Evolutionary conservation across 2,113 vertebrate species (phyloP).

Genomic region (Dasypus novemcinctus): DNA sequence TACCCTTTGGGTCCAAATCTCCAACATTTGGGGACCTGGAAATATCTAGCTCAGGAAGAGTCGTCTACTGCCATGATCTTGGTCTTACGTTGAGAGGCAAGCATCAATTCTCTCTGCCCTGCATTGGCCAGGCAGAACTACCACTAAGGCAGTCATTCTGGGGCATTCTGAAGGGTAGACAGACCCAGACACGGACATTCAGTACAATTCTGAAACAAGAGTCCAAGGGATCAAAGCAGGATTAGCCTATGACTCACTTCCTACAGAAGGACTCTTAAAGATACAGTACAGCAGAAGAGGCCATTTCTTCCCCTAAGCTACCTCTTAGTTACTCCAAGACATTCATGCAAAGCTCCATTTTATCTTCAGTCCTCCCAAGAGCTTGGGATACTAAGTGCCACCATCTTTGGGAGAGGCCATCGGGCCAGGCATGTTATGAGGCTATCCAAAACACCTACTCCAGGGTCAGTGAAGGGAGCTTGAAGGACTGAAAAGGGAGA

Average conservation of each 20-base stretch:
- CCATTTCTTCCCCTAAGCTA: background rate
- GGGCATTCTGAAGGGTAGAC: too few species aligned
- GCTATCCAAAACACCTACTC: too few species aligned
- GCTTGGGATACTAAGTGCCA: too few species aligned
- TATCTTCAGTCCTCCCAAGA: background rate
- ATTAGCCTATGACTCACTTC: background rate
- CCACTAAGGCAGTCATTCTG: background rate
- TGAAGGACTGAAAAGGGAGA: too few species aligned
- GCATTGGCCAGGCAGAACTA: background rate
- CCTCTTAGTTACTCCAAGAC: background rate
- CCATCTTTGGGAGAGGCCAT: background rate
- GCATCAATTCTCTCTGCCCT: background rate
- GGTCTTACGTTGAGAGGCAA: background rate
- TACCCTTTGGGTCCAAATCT: too few species aligned
- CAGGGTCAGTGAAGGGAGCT: background rate
- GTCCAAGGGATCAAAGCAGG: background rate
- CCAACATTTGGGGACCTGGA: background rate
- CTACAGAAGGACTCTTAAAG: background rate
- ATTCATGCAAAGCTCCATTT: background rate
- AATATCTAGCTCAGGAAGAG: background rate
- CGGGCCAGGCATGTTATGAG: background rate
- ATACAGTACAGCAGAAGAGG: background rate
- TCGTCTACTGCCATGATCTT: too few species aligned
- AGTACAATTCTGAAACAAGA: background rate
- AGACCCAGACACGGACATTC: background rate